phyloP scores from a whole-genome alignment of 2,113 vertebrate species.

The Prinia subflava region DNA sequence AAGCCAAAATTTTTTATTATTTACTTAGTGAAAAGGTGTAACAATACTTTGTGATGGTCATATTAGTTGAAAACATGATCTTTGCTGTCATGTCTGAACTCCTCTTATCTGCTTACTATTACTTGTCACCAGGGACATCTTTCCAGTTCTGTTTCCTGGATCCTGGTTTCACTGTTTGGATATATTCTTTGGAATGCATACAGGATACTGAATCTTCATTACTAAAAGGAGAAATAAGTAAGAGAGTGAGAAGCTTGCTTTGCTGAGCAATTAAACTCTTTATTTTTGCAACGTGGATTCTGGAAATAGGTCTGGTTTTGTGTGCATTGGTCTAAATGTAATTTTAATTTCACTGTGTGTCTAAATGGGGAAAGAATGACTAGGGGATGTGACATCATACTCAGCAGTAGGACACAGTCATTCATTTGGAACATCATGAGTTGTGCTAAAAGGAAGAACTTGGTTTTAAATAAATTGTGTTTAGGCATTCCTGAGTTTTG shows the following conservation, averaged over 20 bases:
- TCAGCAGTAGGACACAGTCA: background rate
- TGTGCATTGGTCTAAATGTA: background rate
- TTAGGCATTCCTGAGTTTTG: background rate
- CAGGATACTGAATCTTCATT: background rate
- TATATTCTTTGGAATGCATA: background rate
- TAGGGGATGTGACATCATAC: background rate
- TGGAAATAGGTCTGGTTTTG: background rate
- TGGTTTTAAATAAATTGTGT: background rate
- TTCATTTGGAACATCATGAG: background rate
- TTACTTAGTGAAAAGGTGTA: background rate
- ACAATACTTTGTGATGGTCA: background rate
- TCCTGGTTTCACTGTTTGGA: background rate
- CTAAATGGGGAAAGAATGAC: background rate
- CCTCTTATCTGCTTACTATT: background rate
- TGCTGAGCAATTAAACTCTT: background rate
- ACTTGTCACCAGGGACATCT: background rate
- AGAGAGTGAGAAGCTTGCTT: background rate
- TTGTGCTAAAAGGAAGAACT: background rate
- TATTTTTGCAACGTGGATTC: background rate
- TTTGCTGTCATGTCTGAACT: background rate
- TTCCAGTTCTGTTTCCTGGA: background rate
- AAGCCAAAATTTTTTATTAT: background rate
- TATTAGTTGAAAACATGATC: background rate
- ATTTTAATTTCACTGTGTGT: constrained; percentile 36
- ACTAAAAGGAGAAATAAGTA: constrained; percentile 16